These are phyloP conservation scores for Mactra quadrangularis DNA, from an alignment of 1,140 invertebrate genomes.

Conservation along the genomic window DNA sequence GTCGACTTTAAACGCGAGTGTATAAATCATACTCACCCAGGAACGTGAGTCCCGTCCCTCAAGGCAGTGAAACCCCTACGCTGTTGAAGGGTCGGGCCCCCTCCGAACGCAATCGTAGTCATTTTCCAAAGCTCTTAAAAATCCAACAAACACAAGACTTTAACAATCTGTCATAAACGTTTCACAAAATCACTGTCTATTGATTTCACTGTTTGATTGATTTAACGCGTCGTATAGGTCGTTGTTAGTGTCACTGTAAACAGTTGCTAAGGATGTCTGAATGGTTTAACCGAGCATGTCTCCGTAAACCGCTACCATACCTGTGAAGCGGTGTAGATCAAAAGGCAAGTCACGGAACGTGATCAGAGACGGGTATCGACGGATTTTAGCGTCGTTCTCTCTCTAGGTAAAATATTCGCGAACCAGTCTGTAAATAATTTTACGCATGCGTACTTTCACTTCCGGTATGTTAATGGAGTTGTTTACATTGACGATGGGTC, in stretches of 20 bases:
- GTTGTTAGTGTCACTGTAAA: conserved; percentile 55
- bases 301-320: conserved; percentile 17
- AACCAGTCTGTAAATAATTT: conserved; percentile 21
- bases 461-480: conserved; percentile 64
- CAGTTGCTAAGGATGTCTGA: conserved; percentile 65
- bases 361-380: conserved; percentile 15
- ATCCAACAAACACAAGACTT: conserved; percentile 8
- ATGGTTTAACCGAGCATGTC: conserved; percentile 25
- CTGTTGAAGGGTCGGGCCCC: conserved; percentile 81
- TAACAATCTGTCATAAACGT: neutral
- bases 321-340: conserved; percentile 52
- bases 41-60: conserved; percentile 82
- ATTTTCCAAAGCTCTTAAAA: conserved; percentile 68
- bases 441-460: conserved; percentile 53
- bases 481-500: conserved; percentile 66
- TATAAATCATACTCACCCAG: conserved; percentile 76
- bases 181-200: conserved; percentile 34
- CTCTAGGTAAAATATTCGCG: neutral
- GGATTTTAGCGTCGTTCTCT: neutral
- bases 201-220: conserved; percentile 33
- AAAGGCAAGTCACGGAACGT: conserved; percentile 21
- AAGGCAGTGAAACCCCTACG: conserved; percentile 80
- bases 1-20: too few species aligned
- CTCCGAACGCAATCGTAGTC: conserved; percentile 82
- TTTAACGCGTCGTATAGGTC: conserved; percentile 3